Base-by-base conservation (phyloP, 2,797 vertebrate species). In the Leucoraja ocellata region DNA sequence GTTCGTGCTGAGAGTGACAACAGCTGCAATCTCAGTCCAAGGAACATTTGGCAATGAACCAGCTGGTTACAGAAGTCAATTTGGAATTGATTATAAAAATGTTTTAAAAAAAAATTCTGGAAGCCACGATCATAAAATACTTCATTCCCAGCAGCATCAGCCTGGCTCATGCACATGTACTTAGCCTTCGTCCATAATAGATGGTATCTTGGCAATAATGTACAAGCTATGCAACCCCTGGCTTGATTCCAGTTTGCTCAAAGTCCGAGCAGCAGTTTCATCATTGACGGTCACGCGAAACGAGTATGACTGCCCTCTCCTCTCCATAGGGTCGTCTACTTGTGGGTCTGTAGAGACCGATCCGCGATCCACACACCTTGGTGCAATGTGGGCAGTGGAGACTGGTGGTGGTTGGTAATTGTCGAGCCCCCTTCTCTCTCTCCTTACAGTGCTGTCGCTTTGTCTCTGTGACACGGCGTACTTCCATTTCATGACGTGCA, bases 41-140 rank as follows among this genome's bases (percentile, higher is more conserved):
- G 18, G n/a, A 88, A 68, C 1, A 7, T 88, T 16, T 88, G 84
- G 61, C 58, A 36, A 68, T 65, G n/a, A 88, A 18, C 63, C 84
- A 88, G 84, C 7, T 88, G 65, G 63, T 32, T 68, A 88, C 16
- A 9, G 84, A 88, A 88, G 84, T 88, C 61, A 88, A 88, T 68
- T 88, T 88, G 84, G 84, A 88, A 88, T 88, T 68, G 61, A 88
- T 88, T 88, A 68, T 68, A 88, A 68, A 36, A 88, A 68, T 88
- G 84, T 88, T 25, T 39, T 39, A 36, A 4, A 83, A 23, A 58
- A 84, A 84, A 25, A 0, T 65, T 68, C 36, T 21, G 8, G 7
- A 88, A 68, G 84, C 6, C 84, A 83, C 25, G 39, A 28, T 16
- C 65, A 28, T n/a, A 76, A 92, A 76, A 25, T 76, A 76, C 23